These are phyloP conservation scores for Trissolcus basalis DNA, from an alignment of 1,140 invertebrate genomes.

Conservation along the genomic window DNA sequence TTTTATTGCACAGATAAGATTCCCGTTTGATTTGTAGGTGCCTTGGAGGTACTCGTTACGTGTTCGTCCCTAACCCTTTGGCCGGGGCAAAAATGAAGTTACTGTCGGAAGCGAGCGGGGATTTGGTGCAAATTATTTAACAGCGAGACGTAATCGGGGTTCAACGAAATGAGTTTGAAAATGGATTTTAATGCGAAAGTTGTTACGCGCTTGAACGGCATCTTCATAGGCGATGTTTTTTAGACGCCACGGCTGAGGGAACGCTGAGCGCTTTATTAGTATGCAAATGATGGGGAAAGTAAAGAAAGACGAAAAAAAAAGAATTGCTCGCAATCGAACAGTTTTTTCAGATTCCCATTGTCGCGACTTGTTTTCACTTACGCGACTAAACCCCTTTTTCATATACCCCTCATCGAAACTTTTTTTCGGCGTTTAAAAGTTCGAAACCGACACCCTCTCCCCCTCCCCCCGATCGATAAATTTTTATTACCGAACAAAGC, in stretches of 20 bases:
- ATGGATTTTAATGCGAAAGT: conserved; percentile 44
- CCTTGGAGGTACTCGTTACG: conserved; percentile 2
- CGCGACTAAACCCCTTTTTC: background rate
- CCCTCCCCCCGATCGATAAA: too few species aligned
- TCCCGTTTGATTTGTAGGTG: background rate
- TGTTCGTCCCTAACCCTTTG: conserved; percentile 1
- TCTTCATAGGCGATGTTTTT: conserved; percentile 20
- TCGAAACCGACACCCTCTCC: too few species aligned
- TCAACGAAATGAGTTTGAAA: conserved; percentile 42
- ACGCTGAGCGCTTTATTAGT: conserved; percentile 44
- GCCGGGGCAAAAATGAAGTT: conserved; percentile 28
- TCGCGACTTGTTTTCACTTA: conserved; percentile 3
- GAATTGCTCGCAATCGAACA: conserved; percentile 5
- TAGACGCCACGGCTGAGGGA: conserved; percentile 5
- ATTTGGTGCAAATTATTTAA: conserved; percentile 39
- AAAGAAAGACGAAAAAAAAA: conserved; percentile 4
- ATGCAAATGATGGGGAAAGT: conserved; percentile 37
- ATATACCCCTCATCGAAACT: too few species aligned
- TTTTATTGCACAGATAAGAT: too few species aligned
- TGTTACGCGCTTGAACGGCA: conserved; percentile 6
- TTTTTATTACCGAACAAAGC: too few species aligned
- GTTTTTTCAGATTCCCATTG: conserved; percentile 8
- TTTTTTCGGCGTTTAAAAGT: too few species aligned
- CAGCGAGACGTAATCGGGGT: conserved; percentile 32
- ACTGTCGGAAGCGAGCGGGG: conserved; percentile 24